phyloP scores from a whole-genome alignment of 2,888 invertebrate species.

The Macaria notata region DNA sequence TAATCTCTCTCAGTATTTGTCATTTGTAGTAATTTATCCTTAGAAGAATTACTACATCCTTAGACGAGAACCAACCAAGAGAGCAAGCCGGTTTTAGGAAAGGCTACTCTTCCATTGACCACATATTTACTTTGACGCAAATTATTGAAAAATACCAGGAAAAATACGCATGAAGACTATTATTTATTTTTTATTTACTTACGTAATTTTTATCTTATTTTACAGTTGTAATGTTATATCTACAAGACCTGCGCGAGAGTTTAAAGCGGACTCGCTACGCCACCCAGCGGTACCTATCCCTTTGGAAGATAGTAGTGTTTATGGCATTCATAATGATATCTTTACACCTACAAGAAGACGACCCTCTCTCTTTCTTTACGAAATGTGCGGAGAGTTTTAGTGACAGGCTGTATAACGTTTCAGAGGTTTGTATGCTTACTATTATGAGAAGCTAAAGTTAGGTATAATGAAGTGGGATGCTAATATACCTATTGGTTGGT shows the following conservation, averaged over 20 bases:
- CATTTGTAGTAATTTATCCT: no score
- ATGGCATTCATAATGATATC: slow-evolving; percentile 84
- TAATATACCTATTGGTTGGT: no score
- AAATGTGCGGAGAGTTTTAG: slow-evolving; percentile 72
- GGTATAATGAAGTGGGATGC: no score
- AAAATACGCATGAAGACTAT: background rate
- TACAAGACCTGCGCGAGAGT: slow-evolving; percentile 72
- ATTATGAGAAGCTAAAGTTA: background rate
- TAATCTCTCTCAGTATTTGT: no score
- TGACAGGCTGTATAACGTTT: slow-evolving; percentile 74
- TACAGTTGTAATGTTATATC: slow-evolving; percentile 60
- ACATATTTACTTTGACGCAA: no score
- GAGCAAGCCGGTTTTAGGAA: no score
- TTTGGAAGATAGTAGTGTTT: slow-evolving; percentile 90
- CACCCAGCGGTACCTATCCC: slow-evolving; percentile 86
- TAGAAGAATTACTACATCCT: no score
- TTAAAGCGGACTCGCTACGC: slow-evolving; percentile 87
- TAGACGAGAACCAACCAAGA: no score
- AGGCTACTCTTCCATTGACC: no score
- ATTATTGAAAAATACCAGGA: no score
- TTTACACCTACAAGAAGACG: slow-evolving; percentile 68
- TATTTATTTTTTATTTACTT: background rate
- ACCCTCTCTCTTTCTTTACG: slow-evolving; percentile 73
- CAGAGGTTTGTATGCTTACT: slow-evolving; percentile 67
- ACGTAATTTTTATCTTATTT: no score